A percentile compares a stretch with the other conserved stretches of the same genome.
Evolutionary conservation across 2,113 vertebrate genomes (phyloP).

Genomic region (Vulpes ferrilata): DNA sequence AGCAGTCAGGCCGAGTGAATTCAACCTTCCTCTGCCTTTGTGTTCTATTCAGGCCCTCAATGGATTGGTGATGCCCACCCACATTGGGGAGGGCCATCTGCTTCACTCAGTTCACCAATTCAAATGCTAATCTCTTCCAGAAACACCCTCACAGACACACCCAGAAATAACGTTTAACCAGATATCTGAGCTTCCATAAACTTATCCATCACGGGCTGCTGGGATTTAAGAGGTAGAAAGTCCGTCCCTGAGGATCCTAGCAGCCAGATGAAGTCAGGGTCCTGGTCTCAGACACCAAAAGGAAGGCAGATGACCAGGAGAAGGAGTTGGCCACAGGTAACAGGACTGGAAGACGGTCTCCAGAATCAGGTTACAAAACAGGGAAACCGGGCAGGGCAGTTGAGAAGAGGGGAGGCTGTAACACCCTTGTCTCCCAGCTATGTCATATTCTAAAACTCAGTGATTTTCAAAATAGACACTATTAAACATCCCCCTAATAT

Average conservation of each 20-base stretch:
- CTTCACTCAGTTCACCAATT: neutral
- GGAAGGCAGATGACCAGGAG: neutral
- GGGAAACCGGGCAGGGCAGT: neutral
- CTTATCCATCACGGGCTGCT: neutral
- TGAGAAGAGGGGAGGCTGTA: neutral
- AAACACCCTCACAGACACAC: neutral
- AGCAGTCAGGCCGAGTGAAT: neutral
- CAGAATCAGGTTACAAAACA: neutral
- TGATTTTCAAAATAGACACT: neutral
- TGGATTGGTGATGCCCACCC: neutral
- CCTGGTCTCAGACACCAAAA: neutral
- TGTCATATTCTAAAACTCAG: neutral
- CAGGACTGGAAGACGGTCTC: neutral
- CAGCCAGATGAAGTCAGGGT: neutral
- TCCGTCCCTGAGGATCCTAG: neutral
- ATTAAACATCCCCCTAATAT: neutral
- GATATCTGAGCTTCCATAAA: neutral
- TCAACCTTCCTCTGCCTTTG: neutral
- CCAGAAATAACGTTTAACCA: neutral
- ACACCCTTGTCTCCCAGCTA: neutral
- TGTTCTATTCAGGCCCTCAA: neutral
- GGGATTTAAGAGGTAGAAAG: neutral
- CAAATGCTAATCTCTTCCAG: neutral
- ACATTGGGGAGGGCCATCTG: neutral
- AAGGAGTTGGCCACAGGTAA: neutral